Base-by-base conservation (phyloP, 2,888 invertebrate genomes). In the Caenorhabditis plicata region DNA sequence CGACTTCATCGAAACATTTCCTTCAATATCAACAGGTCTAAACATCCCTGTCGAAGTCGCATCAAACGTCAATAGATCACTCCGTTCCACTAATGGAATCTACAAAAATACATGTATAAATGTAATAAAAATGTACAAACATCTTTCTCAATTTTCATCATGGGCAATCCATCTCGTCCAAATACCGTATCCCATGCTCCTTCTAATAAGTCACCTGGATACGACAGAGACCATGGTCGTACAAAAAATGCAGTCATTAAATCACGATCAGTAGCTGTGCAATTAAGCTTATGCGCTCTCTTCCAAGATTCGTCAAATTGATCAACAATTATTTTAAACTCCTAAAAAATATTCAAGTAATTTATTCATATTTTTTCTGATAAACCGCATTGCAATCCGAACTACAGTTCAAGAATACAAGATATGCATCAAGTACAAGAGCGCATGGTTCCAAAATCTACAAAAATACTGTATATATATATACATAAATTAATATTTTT, bases 371-470 rank as follows among this genome's bases (percentile, higher is more conserved):
- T 53, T 53, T 35, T 35, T 48, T 19, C 26, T 32, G n/a, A n/a
- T n/a, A n/a, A n/a, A n/a, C n/a, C n/a, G n/a, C n/a, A n/a, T n/a
- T n/a, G n/a, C n/a, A n/a, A 13, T 47, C 48, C 2, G 17, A 45
- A 11, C 33, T 43, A 42, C 52, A 53, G 17, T 71, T 64, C 32
- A 68, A 42, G 42, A 68, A 74, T 40, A 60, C 56, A 36, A 78
- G 63, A 35, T 73, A 74, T 0, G 75, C 71, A 38, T 78, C 78
- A 3, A 69, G 65, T 13, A 75, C 65, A 13, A 76, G 58, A 13
- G 73, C 70, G 3, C 72, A 53, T 5, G 70, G 52, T 26, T 64
- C 58, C 11, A 75, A 48, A 19, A 70, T 58, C 33, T 65, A 29
- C 26, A 54, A n/a, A n/a, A n/a, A n/a, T n/a, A n/a, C n/a, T n/a